phyloP scores from a whole-genome alignment of 2,797 vertebrate species.

The Pseudomugil gertrudae region DNA sequence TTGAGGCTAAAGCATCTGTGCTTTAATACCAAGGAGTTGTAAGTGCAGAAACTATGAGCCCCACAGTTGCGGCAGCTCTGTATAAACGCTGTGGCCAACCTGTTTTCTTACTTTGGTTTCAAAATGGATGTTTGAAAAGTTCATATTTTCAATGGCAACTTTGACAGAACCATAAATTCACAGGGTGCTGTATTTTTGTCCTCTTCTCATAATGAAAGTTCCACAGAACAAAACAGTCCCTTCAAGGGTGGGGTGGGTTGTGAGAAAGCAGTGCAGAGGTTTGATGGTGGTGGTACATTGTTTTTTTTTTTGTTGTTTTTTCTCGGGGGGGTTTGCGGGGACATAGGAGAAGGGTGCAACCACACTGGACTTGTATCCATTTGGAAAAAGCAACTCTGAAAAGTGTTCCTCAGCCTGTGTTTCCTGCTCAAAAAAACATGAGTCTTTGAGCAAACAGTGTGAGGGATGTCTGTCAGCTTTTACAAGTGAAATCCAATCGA shows the following conservation, averaged over 20 bases:
- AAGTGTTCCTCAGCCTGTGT: constrained; percentile 45
- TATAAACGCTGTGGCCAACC: constrained; percentile 80
- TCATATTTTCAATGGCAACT: constrained; percentile 84
- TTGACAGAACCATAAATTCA: constrained; percentile 80
- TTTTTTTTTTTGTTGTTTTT: too few species aligned
- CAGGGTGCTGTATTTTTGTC: constrained; percentile 83
- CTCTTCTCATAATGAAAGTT: constrained; percentile 81
- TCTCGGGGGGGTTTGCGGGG: too few species aligned
- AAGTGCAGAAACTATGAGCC: constrained; percentile 58
- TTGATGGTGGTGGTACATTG: constrained; percentile 63
- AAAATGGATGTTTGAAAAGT: constrained; percentile 76
- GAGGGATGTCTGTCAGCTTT: constrained; percentile 57
- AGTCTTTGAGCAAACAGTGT: constrained; percentile 61
- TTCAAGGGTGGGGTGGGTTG: constrained; percentile 62
- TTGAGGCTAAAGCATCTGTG: constrained; percentile 43
- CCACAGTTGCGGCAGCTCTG: constrained; percentile 80
- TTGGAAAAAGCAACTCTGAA: constrained; percentile 71
- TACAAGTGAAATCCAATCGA: constrained; percentile 77
- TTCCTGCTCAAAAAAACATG: constrained; percentile 51
- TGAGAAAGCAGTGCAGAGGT: constrained; percentile 57
- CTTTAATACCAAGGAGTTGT: constrained; percentile 67
- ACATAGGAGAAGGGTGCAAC: constrained; percentile 77
- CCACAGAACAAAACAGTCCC: constrained; percentile 77
- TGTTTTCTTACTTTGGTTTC: constrained; percentile 85
- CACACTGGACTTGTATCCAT: constrained; percentile 69